These are phyloP conservation scores for Ovis aries DNA, from an alignment of 2,113 vertebrate genomes.

Conservation along the genomic window ARS-UI_Ramb_v3.0 NC_056057.1:7524501-7525000, in stretches of 20 bases:
- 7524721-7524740: not conserved
- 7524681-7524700: not conserved
- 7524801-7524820: not conserved
- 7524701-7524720: not conserved
- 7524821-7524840: not conserved
- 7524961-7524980: not conserved
- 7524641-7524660: not conserved
- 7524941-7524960: not conserved
- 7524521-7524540: not conserved
- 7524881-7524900: not conserved
- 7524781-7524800: not conserved
- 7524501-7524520: not conserved
- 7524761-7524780: not conserved
- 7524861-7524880: not conserved
- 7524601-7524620: not conserved
- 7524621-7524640: not conserved
- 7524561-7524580: not conserved
- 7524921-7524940: not conserved
- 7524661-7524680: not conserved
- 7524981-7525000: not conserved
- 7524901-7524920: not conserved
- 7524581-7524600: not conserved
- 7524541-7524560: not conserved
- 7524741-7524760: not conserved
- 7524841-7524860: not conserved